Evolutionary conservation across 2,113 vertebrate genomes (phyloP), one percentile per base, ranked within the genome.

Genomic region (Pyxicephalus adspersus): DNA sequence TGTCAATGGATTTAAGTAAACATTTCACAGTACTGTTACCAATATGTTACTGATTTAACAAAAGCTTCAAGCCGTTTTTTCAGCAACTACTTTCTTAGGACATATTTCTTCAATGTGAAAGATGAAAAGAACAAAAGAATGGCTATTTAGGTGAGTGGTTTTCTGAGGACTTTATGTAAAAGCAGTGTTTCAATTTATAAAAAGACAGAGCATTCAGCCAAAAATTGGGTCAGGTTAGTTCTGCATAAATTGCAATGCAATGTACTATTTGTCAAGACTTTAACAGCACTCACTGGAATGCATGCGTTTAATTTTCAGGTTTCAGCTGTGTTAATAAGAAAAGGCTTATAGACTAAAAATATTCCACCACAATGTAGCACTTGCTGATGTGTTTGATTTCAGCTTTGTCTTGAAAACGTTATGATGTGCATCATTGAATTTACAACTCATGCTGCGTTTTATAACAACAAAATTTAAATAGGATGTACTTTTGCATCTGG

Each of bases 281-380:
- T 64, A 61, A 76, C 55, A 76, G 57, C 19, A 51, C 25, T 64
- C 19, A 11, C 58, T 50, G 60, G 58, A 58, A 76, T 64, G 16
- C 20, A 76, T 52, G 61, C 74, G 29, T 76, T 76, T 76, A 23
- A 63, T 76, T 76, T 64, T 76, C 58, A 76, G 58, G 58, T 76
- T 76, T 50, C 74, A 64, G 20, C 50, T 31, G 75, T 65, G 75
- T 77, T 77, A 65, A 77, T 77, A 77, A 65, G 75, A 77, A 77
- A 65, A 54, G 29, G 25, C 75, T 52, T 64, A 50, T 63, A 26
- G 75, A n/a, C 63, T 65, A 77, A 65, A 77, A 11, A 65, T 76
- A 61, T 77, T 77, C 61, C 28, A 52, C 18, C 5, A 52, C 26
- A 65, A 63, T 22, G 38, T 55, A 65, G 75, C 61, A 65, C 75